Conservation (phyloP, 2,888 invertebrate genomes). For the Julus scanicus region DNA sequence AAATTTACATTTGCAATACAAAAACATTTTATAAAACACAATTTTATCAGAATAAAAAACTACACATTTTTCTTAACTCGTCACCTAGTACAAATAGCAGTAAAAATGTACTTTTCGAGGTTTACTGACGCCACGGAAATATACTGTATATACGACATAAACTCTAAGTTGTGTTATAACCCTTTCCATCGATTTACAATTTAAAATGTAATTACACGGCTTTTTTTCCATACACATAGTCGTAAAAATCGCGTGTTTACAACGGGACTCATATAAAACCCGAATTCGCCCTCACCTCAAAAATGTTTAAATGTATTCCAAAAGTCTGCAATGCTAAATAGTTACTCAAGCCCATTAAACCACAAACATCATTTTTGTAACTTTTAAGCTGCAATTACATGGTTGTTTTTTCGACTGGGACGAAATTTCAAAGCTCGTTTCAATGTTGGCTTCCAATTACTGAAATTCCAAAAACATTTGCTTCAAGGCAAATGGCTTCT, state of each 20-base stretch:
- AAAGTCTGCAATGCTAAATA: not conserved
- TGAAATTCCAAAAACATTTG: not conserved
- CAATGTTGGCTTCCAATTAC: too few relatives aligned
- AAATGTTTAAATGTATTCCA: not conserved
- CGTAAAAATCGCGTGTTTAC: conserved; percentile 1
- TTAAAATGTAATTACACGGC: not conserved
- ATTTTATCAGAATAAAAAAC: not conserved
- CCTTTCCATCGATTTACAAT: not conserved
- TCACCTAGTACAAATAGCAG: not conserved
- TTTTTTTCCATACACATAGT: not conserved
- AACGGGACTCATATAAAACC: not conserved
- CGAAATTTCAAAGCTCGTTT: too few relatives aligned
- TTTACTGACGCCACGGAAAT: not conserved
- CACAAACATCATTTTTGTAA: not conserved
- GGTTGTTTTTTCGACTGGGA: not conserved
- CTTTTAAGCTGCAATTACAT: not conserved
- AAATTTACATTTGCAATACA: not conserved
- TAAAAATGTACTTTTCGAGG: not conserved
- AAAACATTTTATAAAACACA: not conserved
- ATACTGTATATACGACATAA: not conserved
- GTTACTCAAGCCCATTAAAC: not conserved
- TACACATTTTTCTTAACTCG: not conserved
- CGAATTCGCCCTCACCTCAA: not conserved
- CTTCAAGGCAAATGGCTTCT: not conserved
- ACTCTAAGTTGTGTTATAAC: not conserved